Conservation (phyloP, 2,888 invertebrate genomes). For the Nineta flava region DNA sequence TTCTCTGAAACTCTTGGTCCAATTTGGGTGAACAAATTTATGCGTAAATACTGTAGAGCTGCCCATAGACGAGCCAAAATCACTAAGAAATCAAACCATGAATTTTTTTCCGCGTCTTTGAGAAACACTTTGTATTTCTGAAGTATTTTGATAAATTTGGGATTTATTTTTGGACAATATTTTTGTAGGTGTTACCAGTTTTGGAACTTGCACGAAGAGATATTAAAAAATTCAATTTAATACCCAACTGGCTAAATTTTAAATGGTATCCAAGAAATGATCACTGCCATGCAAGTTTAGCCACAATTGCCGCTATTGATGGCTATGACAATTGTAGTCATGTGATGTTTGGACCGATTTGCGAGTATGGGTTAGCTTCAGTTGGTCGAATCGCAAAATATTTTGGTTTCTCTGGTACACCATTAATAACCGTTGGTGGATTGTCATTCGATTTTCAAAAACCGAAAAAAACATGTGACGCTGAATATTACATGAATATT, state of each 20-base stretch:
- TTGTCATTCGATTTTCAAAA: conserved; percentile 63
- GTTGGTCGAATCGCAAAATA: conserved; percentile 67
- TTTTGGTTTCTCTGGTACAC: conserved; percentile 53
- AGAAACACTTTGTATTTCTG: too few relatives aligned
- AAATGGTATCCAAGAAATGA: conserved; percentile 51
- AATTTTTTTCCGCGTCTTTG: too few relatives aligned
- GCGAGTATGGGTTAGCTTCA: conserved; percentile 68
- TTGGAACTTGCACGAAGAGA: conserved; percentile 42
- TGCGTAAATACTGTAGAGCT: too few relatives aligned
- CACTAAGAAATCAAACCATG: too few relatives aligned
- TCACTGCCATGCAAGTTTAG: conserved; percentile 55
- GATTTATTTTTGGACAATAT: not conserved
- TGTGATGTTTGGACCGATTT: conserved; percentile 65
- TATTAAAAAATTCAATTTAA: conserved; percentile 30
- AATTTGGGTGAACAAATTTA: too few relatives aligned
- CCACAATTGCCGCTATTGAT: conserved; percentile 54
- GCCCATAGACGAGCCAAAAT: too few relatives aligned
- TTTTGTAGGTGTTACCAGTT: conserved; percentile 39
- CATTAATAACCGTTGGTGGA: conserved; percentile 66
- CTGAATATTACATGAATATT: conserved; percentile 67
- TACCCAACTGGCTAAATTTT: conserved; percentile 42
- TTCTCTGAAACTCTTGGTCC: too few relatives aligned
- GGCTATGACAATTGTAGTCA: conserved; percentile 57
- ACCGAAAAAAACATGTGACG: conserved; percentile 47
- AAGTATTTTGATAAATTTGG: too few relatives aligned